Base-by-base conservation (phyloP, 1,140 invertebrate genomes). In the Orussus abietinus region DNA sequence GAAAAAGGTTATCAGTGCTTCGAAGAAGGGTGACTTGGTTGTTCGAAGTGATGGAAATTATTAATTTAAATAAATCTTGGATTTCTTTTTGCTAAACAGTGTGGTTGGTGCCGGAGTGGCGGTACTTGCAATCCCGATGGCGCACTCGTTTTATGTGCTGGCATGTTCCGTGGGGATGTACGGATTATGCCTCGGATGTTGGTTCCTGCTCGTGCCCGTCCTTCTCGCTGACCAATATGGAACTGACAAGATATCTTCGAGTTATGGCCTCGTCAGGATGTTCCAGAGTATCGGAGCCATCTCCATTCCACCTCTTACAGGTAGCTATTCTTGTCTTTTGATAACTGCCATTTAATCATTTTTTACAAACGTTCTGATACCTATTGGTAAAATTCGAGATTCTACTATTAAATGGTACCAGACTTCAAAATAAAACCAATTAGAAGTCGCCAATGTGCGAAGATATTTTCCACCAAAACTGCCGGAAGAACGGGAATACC, bases 251-350 rank as follows among this genome's bases (percentile, higher is more conserved):
- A 84, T 87, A 44, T 83, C 82, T 25, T 85, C 83, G 6, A 85
- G 80, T 12, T 86, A 86, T 53, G 84, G 84, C 4, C 72, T 87
- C 14, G 80, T 86, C 2, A 68, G 84, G 11, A 82, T 86, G 78
- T 85, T 86, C 58, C 84, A 86, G 65, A 84, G 82, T 45, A 65
- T 85, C n/a, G 82, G 82, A 1, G 83, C 83, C 7, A 82, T 86
- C 4, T 82, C 80, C 14, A 80, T 85, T 39, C 83, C 83, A 6
- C 84, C 84, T 1, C 73, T 84, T 35, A 78, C 82, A 47, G 83
- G 79, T 81, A 48, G 9, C n/a, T 9, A 25, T 18, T n/a, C 22
- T 38, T 29, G 3, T 6, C 19, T 5, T 5, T n/a, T n/a, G n/a
- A n/a, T n/a, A n/a, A n/a, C n/a, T n/a, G n/a, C n/a, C n/a, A n/a